A percentile compares a stretch with the other conserved stretches of the same genome.
Evolutionary conservation across 2,113 vertebrate species (phyloP).

Genomic region (Solenodon paradoxus): DNA sequence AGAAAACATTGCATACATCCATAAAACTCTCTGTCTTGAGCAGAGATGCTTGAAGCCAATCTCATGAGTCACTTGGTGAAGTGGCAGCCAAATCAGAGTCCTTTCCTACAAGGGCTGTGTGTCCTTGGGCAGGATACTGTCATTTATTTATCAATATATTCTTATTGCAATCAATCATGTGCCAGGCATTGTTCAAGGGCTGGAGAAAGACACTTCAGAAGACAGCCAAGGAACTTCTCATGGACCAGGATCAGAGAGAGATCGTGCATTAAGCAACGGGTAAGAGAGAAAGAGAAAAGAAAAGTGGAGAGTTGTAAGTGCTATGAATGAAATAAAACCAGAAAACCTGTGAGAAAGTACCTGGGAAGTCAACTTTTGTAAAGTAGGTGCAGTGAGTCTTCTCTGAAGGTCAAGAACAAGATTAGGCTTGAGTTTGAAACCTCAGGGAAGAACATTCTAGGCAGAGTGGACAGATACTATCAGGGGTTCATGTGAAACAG

Average conservation of each 20-base stretch:
- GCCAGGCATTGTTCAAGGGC: not conserved
- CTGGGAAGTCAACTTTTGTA: not conserved
- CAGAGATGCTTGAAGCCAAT: not conserved
- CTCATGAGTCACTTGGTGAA: not conserved
- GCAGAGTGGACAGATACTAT: not conserved
- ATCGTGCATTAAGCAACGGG: not conserved
- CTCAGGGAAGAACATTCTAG: not conserved
- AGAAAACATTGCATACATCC: not conserved
- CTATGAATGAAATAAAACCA: not conserved
- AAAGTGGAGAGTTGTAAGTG: not conserved
- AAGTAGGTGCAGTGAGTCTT: not conserved
- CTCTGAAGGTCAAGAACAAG: not conserved
- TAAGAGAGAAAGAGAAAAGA: not conserved
- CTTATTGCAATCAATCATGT: not conserved
- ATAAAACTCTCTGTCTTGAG: conserved; percentile 21
- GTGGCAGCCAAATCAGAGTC: not conserved
- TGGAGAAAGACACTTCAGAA: not conserved
- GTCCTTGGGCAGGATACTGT: not conserved
- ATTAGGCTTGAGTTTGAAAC: not conserved
- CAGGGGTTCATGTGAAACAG: not conserved
- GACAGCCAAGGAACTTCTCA: not conserved
- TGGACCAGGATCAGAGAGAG: not conserved
- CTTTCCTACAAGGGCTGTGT: not conserved
- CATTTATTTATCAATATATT: not conserved
- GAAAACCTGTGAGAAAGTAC: not conserved